Evolutionary conservation across 1,140 invertebrate genomes (phyloP).

Genomic region (Pseudomyrmex pallidus): DNA sequence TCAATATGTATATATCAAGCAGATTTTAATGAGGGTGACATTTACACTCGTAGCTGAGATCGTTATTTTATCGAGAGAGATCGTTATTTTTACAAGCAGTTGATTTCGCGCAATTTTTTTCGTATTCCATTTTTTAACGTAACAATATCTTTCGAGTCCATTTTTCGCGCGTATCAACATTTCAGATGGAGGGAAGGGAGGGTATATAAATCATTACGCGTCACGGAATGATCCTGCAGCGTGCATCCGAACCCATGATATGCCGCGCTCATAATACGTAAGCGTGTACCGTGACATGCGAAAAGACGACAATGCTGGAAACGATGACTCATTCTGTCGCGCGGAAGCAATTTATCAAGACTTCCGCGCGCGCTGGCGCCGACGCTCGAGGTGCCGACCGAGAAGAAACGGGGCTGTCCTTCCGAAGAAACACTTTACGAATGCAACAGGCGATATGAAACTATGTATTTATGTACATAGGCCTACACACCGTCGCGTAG

Average conservation of each 20-base stretch:
- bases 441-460: constrained; percentile 84
- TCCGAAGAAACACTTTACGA: constrained; percentile 78
- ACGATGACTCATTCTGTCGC: constrained; percentile 77
- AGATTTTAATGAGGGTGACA: too few relatives aligned
- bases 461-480: constrained; percentile 83
- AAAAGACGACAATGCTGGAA: constrained; percentile 57
- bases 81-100: background rate
- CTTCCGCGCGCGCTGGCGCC: constrained; percentile 31
- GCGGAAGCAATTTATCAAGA: constrained; percentile 78
- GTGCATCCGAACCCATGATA: constrained; percentile 3
- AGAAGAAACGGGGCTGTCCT: constrained; percentile 65
- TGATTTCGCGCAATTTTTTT: background rate
- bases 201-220: constrained; percentile 17
- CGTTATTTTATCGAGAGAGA: background rate
- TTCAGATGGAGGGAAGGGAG: background rate
- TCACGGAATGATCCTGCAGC: constrained; percentile 1
- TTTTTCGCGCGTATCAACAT: background rate
- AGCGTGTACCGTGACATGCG: constrained; percentile 13
- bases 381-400: constrained; percentile 12
- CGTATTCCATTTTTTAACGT: background rate
- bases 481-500: constrained; percentile 75
- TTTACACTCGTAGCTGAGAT: too few relatives aligned
- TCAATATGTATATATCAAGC: too few relatives aligned
- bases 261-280: constrained; percentile 62
- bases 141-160: background rate